Conservation (phyloP, 2,113 vertebrate genomes). For the Sceloporus tristichus region DNA sequence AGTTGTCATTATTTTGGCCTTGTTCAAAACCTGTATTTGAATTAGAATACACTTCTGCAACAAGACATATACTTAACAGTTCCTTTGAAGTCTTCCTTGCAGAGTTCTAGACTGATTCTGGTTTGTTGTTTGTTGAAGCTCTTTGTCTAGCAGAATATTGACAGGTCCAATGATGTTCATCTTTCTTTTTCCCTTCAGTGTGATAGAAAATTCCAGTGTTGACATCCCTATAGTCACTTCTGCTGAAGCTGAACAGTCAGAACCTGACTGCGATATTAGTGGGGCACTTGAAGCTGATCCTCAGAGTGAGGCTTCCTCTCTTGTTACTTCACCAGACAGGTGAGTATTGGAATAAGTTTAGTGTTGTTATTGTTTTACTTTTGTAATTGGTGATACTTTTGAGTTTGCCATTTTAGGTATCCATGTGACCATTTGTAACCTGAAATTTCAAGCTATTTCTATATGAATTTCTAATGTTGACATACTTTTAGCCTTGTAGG, state of each 20-base stretch:
- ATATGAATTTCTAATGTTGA: conserved; percentile 11
- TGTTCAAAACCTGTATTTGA: background rate
- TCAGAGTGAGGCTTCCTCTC: conserved; percentile 84
- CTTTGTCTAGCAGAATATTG: conserved; percentile 39
- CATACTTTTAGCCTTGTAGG: conserved; percentile 76
- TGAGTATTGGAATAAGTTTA: conserved; percentile 78
- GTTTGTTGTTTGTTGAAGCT: background rate
- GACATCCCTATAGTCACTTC: conserved; percentile 87
- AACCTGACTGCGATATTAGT: conserved; percentile 89
- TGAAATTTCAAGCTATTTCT: conserved; percentile 1
- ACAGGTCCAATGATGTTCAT: conserved; percentile 65
- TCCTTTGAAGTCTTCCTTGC: background rate
- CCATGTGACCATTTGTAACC: background rate
- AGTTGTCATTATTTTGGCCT: background rate
- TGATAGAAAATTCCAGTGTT: conserved; percentile 89
- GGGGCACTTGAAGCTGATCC: conserved; percentile 82
- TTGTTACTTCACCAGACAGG: conserved; percentile 86
- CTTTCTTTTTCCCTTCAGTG: conserved; percentile 83
- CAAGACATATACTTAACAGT: background rate
- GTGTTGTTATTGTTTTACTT: conserved; percentile 46
- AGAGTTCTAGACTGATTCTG: background rate
- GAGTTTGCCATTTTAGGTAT: conserved; percentile 44
- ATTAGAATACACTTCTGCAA: background rate
- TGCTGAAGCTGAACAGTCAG: conserved; percentile 82
- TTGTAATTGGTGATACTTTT: conserved; percentile 42